Conservation (phyloP, 2,797 vertebrate genomes). For the Sebastes vulpes region DNA sequence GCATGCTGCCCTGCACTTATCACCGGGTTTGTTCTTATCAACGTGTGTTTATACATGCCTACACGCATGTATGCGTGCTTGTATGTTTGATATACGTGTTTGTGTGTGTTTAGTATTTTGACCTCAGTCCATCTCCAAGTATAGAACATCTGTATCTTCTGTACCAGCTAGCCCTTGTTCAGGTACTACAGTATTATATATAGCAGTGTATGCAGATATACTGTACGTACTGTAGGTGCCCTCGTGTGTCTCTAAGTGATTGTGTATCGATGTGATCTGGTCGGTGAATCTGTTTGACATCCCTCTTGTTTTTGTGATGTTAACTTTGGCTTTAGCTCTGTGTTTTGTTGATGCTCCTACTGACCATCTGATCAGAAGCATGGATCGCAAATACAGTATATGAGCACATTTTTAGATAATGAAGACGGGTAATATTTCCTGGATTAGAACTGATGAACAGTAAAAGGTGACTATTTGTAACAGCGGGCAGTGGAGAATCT, state of each 20-base stretch:
- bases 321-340: background rate
- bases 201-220: background rate
- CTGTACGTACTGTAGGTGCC: background rate
- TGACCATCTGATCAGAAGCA: slow-evolving; percentile 16
- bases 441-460: background rate
- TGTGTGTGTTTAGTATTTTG: slow-evolving; percentile 67
- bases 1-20: slow-evolving; percentile 68
- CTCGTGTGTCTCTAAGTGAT: background rate
- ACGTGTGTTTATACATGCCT: slow-evolving; percentile 6
- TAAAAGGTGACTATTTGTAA: background rate
- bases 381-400: background rate
- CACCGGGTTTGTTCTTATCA: slow-evolving; percentile 56
- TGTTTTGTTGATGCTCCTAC: background rate
- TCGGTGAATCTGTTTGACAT: slow-evolving; percentile 2
- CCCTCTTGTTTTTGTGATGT: slow-evolving; percentile 7
- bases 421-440: slow-evolving; percentile 12
- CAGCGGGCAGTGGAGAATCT: background rate
- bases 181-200: slow-evolving; percentile 51
- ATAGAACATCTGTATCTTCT: slow-evolving; percentile 78
- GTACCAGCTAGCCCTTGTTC: slow-evolving; percentile 76
- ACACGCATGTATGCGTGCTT: background rate
- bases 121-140: slow-evolving; percentile 76
- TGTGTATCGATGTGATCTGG: background rate
- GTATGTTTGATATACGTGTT: background rate
- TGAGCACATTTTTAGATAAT: slow-evolving; percentile 7